Percentiles rank a stretch among this genome's conserved stretches.
These are phyloP conservation scores for Perdita meconis DNA, from an alignment of 2,888 invertebrate species.

Conservation along the genomic window DNA sequence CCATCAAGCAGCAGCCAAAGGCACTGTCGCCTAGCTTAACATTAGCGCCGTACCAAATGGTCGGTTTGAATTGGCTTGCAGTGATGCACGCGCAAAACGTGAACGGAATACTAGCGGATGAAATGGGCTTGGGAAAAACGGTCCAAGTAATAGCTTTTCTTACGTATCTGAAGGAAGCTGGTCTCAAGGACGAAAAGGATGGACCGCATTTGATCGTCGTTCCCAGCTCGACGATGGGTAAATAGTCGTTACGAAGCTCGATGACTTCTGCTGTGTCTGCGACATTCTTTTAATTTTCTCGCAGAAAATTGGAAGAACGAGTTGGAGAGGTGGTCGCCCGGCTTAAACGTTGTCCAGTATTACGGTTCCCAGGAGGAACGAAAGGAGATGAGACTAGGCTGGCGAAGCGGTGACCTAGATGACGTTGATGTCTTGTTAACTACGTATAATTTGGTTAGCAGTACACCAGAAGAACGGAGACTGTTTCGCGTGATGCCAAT, in stretches of 20 bases:
- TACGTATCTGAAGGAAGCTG: constrained; percentile 93
- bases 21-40: constrained; percentile 88
- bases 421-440: constrained; percentile 94
- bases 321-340: constrained; percentile 91
- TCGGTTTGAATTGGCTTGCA: constrained; percentile 96
- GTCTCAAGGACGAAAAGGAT: constrained; percentile 85
- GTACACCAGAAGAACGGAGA: constrained; percentile 94
- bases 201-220: constrained; percentile 97
- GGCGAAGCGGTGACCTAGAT: constrained; percentile 89
- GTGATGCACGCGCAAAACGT: constrained; percentile 95
- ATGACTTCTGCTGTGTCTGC: background rate
- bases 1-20: constrained; percentile 90
- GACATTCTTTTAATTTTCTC: background rate
- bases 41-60: constrained; percentile 93
- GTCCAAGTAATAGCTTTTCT: constrained; percentile 97
- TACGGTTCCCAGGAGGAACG: constrained; percentile 95
- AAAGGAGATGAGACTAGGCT: constrained; percentile 90
- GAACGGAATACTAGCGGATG: constrained; percentile 98
- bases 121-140: constrained; percentile 98
- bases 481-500: constrained; percentile 95
- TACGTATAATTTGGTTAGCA: constrained; percentile 94
- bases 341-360: constrained; percentile 92
- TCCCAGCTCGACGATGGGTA: constrained; percentile 97
- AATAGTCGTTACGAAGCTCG: constrained; percentile 45
- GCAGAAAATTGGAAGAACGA: constrained; percentile 94